Evolutionary conservation across 1,140 invertebrate genomes (phyloP).

Genomic region (Cyrtorhinus lividipennis): DNA sequence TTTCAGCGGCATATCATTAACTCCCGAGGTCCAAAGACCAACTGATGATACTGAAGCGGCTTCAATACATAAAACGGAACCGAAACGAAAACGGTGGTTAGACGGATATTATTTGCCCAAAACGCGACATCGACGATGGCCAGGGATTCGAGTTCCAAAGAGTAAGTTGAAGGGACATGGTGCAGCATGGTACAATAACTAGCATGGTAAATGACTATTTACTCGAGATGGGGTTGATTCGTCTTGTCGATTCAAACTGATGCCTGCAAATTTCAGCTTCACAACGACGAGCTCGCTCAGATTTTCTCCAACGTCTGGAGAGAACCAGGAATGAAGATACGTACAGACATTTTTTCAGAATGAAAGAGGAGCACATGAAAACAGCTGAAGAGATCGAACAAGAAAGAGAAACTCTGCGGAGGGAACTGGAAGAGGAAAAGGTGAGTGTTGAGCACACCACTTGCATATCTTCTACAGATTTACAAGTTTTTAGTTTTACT

Average conservation of each 20-base stretch:
- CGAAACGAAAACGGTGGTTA: neutral
- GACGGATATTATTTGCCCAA: neutral
- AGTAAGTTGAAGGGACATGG: no score
- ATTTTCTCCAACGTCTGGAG: neutral
- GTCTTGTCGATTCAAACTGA: no score
- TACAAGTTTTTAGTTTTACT: no score
- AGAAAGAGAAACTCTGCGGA: neutral
- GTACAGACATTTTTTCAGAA: neutral
- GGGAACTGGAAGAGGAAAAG: neutral
- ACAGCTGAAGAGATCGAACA: neutral
- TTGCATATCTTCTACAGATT: no score
- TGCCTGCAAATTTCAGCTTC: neutral
- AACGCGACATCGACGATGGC: neutral
- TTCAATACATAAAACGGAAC: neutral
- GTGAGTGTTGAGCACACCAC: no score
- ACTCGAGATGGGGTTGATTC: no score
- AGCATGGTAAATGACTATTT: no score
- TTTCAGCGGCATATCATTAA: neutral
- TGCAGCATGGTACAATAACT: no score
- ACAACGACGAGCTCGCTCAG: neutral
- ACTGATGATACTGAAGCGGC: neutral
- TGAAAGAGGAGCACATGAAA: conserved; percentile 3
- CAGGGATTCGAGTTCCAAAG: neutral
- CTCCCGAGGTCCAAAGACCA: neutral
- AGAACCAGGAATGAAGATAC: neutral